Conservation (phyloP, 2,797 vertebrate genomes). For the Iguana delicatissima region DNA sequence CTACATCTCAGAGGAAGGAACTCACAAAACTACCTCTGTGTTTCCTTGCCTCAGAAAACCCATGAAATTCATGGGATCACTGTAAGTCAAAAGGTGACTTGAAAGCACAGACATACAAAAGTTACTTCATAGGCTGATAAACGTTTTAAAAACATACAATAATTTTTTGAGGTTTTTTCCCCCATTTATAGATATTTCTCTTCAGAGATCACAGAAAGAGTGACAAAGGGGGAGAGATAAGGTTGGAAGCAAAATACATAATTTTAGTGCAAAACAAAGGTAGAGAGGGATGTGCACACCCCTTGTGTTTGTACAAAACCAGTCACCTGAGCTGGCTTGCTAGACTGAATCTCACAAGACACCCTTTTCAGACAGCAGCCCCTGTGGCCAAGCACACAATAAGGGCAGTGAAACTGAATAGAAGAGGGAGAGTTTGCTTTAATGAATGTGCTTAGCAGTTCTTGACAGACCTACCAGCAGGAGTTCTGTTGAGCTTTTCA, state of each 20-base stretch:
- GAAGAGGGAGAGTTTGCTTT: constrained; percentile 35
- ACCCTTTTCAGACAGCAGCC: constrained; percentile 2
- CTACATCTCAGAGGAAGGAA: too few relatives aligned
- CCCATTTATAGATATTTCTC: background rate
- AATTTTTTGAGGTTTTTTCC: background rate
- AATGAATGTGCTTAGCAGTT: constrained; percentile 43
- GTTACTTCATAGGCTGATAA: background rate
- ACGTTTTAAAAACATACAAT: too few relatives aligned
- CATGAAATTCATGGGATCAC: too few relatives aligned
- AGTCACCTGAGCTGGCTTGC: constrained; percentile 1
- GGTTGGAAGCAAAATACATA: background rate
- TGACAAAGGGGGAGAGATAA: background rate
- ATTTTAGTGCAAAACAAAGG: background rate
- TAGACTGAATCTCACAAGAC: constrained; percentile 6
- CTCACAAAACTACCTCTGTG: too few relatives aligned
- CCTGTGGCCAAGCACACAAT: background rate
- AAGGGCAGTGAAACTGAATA: background rate
- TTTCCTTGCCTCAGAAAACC: too few relatives aligned
- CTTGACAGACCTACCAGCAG: constrained; percentile 27
- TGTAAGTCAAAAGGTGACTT: too few relatives aligned
- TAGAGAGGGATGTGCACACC: background rate
- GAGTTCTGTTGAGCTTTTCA: constrained; percentile 25
- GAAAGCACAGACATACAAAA: too few relatives aligned
- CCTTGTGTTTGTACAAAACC: background rate
- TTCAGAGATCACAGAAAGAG: background rate